Base-by-base conservation (phyloP, 2,888 invertebrate genomes). In the Saturnia japonica region DNA sequence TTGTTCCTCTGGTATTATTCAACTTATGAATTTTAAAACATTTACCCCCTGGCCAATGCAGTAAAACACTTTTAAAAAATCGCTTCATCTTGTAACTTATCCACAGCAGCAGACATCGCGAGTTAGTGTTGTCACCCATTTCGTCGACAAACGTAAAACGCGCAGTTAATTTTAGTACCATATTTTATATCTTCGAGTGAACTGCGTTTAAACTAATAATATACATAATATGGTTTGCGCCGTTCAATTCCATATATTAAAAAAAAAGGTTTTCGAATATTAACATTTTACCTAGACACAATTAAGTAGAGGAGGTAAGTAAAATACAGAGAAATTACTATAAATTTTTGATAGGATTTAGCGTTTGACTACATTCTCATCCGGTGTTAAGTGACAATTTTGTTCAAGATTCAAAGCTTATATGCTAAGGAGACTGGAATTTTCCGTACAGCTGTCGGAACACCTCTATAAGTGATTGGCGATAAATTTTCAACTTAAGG, bases 71-170 rank as follows among this genome's bases (percentile, higher is more conserved):
- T 7, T 2, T 7, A 25, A 57, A 22, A 67, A 67, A 70, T 12
- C 70, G 70, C 67, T 67, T 3, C 40, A 22, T 34, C 54, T 42
- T 42, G 16, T 67, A 7, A 16, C 73, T 72, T 80, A 71, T 42
- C 6, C 69, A 70, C 71, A 69, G 71, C 77, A 85, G 84, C 82
- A 85, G 77, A 79, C 80, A 85, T 84, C 82, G 79, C 77, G 74
- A 76, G 79, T 80, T 80, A 84, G 81, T 82, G 82, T 84, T 83
- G 82, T 81, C 84, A 80, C 85, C 83, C 82, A 86, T 88, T 87
- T 85, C 64, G 85, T 85, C 82, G 82, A 76, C 78, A 80, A 75
- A 79, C 81, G 81, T 82, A 81, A 80, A 82, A 66, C 54, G 51
- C 75, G 66, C 75, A 74, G 74, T 64, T 64, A 64, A 72, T 77